These are phyloP conservation scores for Pundamilia nyererei DNA, from an alignment of 2,113 vertebrate genomes.

Conservation along the genomic window DNA sequence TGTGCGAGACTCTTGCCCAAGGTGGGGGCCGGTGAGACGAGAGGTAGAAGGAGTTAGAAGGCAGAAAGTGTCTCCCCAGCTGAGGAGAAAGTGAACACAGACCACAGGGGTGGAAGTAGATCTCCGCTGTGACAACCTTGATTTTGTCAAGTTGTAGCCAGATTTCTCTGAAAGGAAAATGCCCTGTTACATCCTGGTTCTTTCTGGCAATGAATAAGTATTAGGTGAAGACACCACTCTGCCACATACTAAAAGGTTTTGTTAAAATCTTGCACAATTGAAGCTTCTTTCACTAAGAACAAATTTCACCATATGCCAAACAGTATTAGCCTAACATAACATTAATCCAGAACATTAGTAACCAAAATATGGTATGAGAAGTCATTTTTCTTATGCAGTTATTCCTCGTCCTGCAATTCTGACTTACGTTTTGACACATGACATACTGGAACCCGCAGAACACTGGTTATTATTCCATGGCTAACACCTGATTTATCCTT, in stretches of 20 bases:
- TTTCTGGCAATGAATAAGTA: background rate
- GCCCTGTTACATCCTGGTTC: background rate
- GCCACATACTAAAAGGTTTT: background rate
- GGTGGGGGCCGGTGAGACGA: background rate
- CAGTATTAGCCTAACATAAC: background rate
- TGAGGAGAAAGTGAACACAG: background rate
- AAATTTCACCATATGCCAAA: background rate
- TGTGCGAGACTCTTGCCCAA: slow-evolving; percentile 2
- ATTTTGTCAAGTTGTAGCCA: background rate
- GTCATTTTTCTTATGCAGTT: background rate
- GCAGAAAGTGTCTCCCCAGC: slow-evolving; percentile 7
- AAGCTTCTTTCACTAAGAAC: background rate
- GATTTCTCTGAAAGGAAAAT: background rate
- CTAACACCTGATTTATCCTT: background rate
- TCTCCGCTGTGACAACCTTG: background rate
- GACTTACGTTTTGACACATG: background rate
- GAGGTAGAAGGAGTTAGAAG: background rate
- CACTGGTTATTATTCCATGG: background rate
- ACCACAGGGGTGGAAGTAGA: background rate
- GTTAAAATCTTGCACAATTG: background rate
- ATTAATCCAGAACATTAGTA: background rate
- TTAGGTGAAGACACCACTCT: background rate
- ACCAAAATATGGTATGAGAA: background rate
- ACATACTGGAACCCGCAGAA: background rate
- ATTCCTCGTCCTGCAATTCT: background rate